These are phyloP conservation scores for Ommatoiulus sabulosus DNA, from an alignment of 2,888 invertebrate species.

Conservation along the genomic window DNA sequence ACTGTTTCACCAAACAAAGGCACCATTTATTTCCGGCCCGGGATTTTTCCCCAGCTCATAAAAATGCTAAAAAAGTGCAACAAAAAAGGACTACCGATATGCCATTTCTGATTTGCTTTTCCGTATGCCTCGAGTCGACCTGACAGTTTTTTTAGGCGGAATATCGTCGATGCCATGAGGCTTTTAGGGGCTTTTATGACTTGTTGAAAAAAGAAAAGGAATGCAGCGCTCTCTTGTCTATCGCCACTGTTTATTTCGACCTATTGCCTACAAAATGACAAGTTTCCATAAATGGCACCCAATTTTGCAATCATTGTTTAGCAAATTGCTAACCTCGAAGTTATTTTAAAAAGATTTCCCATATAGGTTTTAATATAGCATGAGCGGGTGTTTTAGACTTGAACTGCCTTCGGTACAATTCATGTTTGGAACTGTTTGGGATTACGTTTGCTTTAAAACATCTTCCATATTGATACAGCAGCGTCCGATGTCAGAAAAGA, in stretches of 20 bases:
- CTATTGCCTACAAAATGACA: neutral
- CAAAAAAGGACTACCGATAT: conserved; percentile 16
- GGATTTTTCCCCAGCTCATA: neutral
- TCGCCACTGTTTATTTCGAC: conserved; percentile 18
- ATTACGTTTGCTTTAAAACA: neutral
- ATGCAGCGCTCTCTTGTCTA: neutral
- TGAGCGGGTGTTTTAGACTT: neutral
- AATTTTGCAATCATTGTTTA: neutral
- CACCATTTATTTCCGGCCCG: conserved; percentile 45
- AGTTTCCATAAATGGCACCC: neutral
- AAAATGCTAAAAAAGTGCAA: conserved; percentile 37
- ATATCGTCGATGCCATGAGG: conserved; percentile 7
- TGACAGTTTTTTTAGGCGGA: neutral
- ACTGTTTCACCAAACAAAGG: conserved; percentile 50
- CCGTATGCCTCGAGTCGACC: neutral
- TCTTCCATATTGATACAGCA: neutral
- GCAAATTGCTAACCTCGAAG: neutral
- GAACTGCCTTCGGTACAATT: neutral
- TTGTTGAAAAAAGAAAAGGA: conserved; percentile 45
- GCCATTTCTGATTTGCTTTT: conserved; percentile 44
- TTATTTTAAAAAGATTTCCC: neutral
- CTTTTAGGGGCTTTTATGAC: conserved; percentile 37
- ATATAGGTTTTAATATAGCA: no score
- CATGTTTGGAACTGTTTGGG: neutral
- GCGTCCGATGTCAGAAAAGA: conserved; percentile 6